Percentiles rank a stretch among this genome's conserved stretches.
Evolutionary conservation across 1,140 invertebrate genomes (phyloP).

Genomic region (Aphis gossypii): DNA sequence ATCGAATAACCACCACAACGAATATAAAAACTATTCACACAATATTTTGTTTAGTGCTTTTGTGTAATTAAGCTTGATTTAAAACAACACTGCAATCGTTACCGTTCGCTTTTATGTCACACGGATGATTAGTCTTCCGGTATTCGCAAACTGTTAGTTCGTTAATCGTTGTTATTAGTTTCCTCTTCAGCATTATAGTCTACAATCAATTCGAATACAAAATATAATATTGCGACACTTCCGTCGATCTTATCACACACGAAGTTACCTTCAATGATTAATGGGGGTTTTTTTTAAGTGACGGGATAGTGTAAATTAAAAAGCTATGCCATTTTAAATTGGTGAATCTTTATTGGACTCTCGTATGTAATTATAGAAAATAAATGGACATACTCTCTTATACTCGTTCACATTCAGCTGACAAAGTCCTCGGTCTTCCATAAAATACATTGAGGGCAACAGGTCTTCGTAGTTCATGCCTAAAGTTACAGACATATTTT

Average conservation of each 20-base stretch:
- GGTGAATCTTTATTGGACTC: no score
- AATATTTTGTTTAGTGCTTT: neutral
- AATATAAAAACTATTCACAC: neutral
- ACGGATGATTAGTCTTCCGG: neutral
- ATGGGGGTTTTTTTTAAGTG: neutral
- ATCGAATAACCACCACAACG: no score
- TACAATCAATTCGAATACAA: neutral
- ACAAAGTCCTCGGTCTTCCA: neutral
- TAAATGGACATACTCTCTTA: conserved; percentile 5
- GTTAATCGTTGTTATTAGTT: conserved; percentile 10
- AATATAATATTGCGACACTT: neutral
- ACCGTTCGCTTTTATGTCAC: conserved; percentile 9
- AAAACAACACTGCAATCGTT: neutral
- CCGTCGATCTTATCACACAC: neutral
- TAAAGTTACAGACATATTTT: conserved; percentile 24
- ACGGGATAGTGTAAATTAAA: neutral
- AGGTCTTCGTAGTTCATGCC: conserved; percentile 14
- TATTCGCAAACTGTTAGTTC: conserved; percentile 10
- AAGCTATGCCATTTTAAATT: neutral
- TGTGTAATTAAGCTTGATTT: neutral
- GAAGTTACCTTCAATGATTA: neutral
- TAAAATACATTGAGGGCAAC: neutral
- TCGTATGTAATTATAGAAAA: neutral
- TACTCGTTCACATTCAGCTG: neutral
- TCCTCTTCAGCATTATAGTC: neutral